Evolutionary conservation across 2,888 invertebrate species (phyloP).

Genomic region (Fabriciana adippe): DNA sequence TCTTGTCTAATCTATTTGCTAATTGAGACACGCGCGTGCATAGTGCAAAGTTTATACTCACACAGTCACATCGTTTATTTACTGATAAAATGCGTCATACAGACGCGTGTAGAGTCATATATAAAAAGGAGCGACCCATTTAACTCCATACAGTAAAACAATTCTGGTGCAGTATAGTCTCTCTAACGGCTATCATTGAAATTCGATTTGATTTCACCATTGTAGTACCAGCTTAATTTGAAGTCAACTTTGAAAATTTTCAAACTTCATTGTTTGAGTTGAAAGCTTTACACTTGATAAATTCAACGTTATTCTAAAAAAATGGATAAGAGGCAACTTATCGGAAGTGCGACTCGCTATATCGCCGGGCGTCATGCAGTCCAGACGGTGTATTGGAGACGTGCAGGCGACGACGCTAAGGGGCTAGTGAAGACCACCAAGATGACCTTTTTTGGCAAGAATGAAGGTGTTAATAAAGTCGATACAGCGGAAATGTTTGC

Average conservation of each 20-base stretch:
- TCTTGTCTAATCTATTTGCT: conserved; percentile 39
- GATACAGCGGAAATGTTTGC: conserved; percentile 76
- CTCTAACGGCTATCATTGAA: conserved; percentile 21
- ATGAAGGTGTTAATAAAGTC: conserved; percentile 69
- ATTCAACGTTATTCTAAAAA: conserved; percentile 17
- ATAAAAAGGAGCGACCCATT: conserved; percentile 38
- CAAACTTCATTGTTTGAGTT: conserved; percentile 3
- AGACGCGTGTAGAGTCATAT: conserved; percentile 46
- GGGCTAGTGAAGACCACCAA: conserved; percentile 81
- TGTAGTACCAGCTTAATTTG: not conserved
- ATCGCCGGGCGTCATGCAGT: conserved; percentile 88
- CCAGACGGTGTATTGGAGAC: conserved; percentile 90
- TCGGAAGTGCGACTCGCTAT: conserved; percentile 87
- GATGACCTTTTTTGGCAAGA: conserved; percentile 82
- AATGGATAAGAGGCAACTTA: conserved; percentile 81
- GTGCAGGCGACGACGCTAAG: conserved; percentile 71
- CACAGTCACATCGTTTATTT: conserved; percentile 38
- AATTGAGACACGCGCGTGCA: conserved; percentile 56
- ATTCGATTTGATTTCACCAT: conserved; percentile 19
- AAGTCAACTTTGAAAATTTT: conserved; percentile 1
- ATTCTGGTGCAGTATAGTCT: conserved; percentile 28
- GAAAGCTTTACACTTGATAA: not conserved
- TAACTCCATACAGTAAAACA: conserved; percentile 28
- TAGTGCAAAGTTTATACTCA: conserved; percentile 64
- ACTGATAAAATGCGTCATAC: conserved; percentile 46